phyloP scores from a whole-genome alignment of 2,113 vertebrate species.

The Chaenocephalus aceratus region DNA sequence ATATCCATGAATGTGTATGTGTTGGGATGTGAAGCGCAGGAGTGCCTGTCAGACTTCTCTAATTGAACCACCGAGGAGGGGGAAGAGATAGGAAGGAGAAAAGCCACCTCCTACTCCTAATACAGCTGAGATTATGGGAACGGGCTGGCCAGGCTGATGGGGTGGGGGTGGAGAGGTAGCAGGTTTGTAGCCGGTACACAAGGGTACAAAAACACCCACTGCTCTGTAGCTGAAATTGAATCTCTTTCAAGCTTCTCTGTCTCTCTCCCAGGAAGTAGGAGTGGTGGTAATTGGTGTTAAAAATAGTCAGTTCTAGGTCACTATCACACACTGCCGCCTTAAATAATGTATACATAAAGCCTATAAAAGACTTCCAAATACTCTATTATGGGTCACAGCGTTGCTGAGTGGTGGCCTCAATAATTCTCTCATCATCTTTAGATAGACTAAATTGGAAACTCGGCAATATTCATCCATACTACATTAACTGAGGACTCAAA shows the following conservation, averaged over 20 bases:
- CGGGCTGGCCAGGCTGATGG: neutral
- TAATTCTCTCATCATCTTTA: conserved; percentile 27
- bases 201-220: conserved; percentile 15
- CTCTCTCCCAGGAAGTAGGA: neutral
- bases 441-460: neutral
- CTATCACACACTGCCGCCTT: conserved; percentile 52
- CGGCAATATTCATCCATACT: neutral
- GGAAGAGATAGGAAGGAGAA: conserved; percentile 20
- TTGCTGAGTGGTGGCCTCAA: conserved; percentile 38
- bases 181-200: neutral
- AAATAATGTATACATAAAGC: conserved; percentile 60
- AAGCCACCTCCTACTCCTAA: conserved; percentile 37
- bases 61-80: conserved; percentile 40
- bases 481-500: neutral
- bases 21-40: conserved; percentile 8
- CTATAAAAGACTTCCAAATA: conserved; percentile 30
- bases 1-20: conserved; percentile 25
- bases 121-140: conserved; percentile 28
- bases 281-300: conserved; percentile 46
- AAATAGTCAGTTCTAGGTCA: conserved; percentile 61
- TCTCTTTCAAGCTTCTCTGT: conserved; percentile 10
- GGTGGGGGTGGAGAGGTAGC: neutral
- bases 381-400: conserved; percentile 12
- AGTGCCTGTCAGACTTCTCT: conserved; percentile 35
- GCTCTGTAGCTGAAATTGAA: conserved; percentile 30